Base-by-base conservation (phyloP, 2,113 vertebrate species). In the Alosa alosa region DNA sequence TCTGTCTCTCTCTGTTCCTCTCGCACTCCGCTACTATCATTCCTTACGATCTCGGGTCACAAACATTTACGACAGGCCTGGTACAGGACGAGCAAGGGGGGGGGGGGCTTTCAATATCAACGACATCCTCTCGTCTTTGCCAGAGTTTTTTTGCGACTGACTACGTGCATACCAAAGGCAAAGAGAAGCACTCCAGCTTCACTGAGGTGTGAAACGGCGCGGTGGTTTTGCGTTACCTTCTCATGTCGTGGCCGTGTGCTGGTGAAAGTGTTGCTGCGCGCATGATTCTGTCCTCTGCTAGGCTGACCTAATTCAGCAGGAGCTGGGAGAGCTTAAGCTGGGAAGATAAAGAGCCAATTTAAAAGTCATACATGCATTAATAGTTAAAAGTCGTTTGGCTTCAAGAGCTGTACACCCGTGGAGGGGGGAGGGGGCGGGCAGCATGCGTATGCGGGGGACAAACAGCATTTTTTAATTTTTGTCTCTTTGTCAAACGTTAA, bases 231-330 rank as follows among this genome's bases (percentile, higher is more conserved):
- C 72, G 15, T 78, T 17, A 78, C 72, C 25, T 13, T 78, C 10
- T 78, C 72, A 39, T 78, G 36, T 41, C 36, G 13, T 17, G 72
- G 72, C 13, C 55, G n/a, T 68, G 64, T 7, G n/a, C 64, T 31
- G 31, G 64, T 22, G 55, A 22, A 22, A 60, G 20, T 60, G 55
- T 60, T 60, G 55, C 55, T 22, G 55, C 55, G 20, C 83, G 83
- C 11, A 81, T 75, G 44, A 44, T 57, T 55, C 44, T 31, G 64
- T 83, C 82, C n/a, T 86, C 45, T 84, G 81, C 78, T 15, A 50
- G 22, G 25, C 84, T 87, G 88, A 86, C 88, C 86, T 83, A 85
- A 82, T 89, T 89, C 85, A 87, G 83, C 84, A 44, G 25, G 45
- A 47, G 82, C 84, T 49, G 44, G 17, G 72, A 78, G 25, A 13